Evolutionary conservation across 2,797 vertebrate genomes (phyloP).

Genomic region (Pitangus sulphuratus): DNA sequence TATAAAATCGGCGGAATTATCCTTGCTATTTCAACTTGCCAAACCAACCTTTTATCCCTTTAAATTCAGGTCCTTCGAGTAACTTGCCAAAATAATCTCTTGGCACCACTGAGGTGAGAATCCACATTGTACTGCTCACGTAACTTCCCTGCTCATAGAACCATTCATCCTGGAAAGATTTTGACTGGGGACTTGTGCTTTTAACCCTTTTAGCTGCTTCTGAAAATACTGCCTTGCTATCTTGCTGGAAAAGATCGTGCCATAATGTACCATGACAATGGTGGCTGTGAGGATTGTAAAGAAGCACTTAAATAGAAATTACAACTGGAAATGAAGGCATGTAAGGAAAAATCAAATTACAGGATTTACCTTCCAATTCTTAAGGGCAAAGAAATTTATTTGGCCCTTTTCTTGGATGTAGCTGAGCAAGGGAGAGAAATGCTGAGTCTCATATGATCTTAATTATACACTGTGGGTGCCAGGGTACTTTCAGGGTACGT

Average conservation of each 20-base stretch:
- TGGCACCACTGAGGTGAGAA: neutral
- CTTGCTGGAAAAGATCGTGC: neutral
- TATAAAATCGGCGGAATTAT: conserved; percentile 24
- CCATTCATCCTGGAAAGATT: neutral
- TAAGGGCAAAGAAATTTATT: neutral
- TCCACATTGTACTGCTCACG: neutral
- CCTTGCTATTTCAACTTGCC: conserved; percentile 10
- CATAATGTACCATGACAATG: neutral
- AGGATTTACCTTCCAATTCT: neutral
- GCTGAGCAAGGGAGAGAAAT: neutral
- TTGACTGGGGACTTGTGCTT: neutral
- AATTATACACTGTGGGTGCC: conserved; percentile 15
- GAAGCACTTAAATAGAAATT: conserved; percentile 1
- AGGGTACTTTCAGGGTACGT: conserved; percentile 26
- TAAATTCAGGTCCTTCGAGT: neutral
- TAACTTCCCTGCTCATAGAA: neutral
- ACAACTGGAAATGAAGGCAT: neutral
- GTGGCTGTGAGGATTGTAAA: neutral
- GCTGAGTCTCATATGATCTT: conserved; percentile 7
- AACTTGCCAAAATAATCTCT: conserved; percentile 35
- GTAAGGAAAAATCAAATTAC: neutral
- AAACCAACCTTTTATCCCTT: neutral
- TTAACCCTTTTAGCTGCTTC: neutral
- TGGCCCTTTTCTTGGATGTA: neutral
- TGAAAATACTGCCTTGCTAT: neutral